Base-by-base conservation (phyloP, 2,888 invertebrate species). In the Platycnemis pennipes region DNA sequence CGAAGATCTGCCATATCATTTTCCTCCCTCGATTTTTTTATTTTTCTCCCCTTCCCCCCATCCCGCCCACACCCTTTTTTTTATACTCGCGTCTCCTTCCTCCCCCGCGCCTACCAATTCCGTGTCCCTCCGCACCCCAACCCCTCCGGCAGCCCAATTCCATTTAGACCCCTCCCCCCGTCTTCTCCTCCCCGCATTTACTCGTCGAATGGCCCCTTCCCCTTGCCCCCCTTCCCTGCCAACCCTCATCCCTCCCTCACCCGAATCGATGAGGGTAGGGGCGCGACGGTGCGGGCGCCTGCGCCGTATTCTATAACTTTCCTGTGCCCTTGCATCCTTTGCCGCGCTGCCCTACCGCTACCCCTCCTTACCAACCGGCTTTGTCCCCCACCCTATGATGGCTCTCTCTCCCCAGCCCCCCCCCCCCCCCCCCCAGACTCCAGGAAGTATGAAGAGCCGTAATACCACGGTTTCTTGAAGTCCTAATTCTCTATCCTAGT, bases 221-320 rank as follows among this genome's bases (percentile, higher is more conserved):
- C 46, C 46, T 88, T 2, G 26, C 0, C 8, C n/a, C 19, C 26
- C 87, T 46, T n/a, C 53, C 13, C 37, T 37, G 22, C 53, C 89
- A 26, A 31, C 31, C 44, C 11, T 49, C 26, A 31, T 49, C 31
- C 53, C 42, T 42, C 53, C 53, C 4, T 44, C 37, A 37, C 56
- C 31, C 44, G 91, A 91, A 91, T 91, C 91, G 91, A 91, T 91
- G 69, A 94, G 94, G 94, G 94, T 56, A 53, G 42, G 44, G 44
- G 44, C 91, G 94, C 46, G 49, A 56, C 69, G 42, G 42, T 69
- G 94, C 49, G 22, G 44, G 69, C 53, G 53, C 56, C 94, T 89
- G 63, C 63, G 63, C 86, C 45, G 22, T 94, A 44, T 7, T 19
- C 49, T 44, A 37, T 46, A 56, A 44, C 63, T 87, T 69, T 31